Percentiles rank a stretch among this genome's conserved stretches.
Evolutionary conservation across 2,888 invertebrate species (phyloP).

Genomic region (Antheraea yamamai): DNA sequence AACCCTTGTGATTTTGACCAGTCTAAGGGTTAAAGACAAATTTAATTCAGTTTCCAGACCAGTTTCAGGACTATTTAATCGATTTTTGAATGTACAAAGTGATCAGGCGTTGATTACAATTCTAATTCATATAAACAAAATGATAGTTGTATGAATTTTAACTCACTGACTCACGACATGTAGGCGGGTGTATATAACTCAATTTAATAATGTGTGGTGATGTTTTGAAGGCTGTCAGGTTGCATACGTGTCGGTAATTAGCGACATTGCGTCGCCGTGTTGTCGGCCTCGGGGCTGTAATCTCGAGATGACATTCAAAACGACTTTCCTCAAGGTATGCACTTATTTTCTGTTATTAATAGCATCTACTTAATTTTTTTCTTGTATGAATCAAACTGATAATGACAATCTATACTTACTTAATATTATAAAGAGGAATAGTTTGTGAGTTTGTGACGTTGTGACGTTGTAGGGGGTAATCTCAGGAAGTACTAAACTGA

Average conservation of each 20-base stretch:
- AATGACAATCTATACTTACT: too few species aligned
- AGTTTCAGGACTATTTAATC: too few species aligned
- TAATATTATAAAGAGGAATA: too few species aligned
- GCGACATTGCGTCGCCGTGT: background rate
- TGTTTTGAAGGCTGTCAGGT: constrained; percentile 5
- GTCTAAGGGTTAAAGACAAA: too few species aligned
- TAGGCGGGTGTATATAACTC: constrained; percentile 5
- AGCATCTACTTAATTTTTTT: background rate
- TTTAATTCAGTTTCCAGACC: too few species aligned
- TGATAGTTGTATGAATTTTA: background rate
- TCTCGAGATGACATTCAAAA: constrained; percentile 9
- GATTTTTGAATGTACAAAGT: too few species aligned
- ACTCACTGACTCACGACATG: background rate
- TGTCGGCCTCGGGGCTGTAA: constrained; percentile 3
- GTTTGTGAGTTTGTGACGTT: too few species aligned
- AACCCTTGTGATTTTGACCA: too few species aligned
- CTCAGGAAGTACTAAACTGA: too few species aligned
- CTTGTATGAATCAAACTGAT: background rate
- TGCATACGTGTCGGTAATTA: constrained; percentile 12
- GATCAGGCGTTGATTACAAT: background rate
- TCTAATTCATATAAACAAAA: background rate
- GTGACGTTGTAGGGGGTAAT: too few species aligned
- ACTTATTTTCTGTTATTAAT: background rate
- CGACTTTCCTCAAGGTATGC: constrained; percentile 11
- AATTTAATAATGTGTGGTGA: constrained; percentile 6